Evolutionary conservation across 1,140 invertebrate genomes (phyloP).

Genomic region (Bombus terrestris): DNA sequence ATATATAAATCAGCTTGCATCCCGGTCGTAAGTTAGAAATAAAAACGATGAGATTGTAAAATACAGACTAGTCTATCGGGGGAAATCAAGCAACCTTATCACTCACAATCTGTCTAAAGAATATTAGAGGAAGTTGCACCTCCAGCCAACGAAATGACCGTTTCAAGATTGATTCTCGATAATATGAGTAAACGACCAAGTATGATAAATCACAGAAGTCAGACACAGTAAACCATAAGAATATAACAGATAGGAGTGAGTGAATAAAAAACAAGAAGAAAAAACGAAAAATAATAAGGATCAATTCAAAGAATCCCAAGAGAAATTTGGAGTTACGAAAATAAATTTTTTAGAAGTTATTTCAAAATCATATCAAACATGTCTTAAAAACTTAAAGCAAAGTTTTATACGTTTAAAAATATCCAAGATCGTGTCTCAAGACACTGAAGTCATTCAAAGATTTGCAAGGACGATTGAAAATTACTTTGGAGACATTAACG

Average conservation of each 20-base stretch:
- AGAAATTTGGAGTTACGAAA: not conserved
- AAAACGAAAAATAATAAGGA: not conserved
- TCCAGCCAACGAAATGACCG: not conserved
- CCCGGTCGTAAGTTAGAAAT: slow-evolving; percentile 53
- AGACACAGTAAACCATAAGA: not conserved
- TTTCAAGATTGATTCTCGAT: slow-evolving; percentile 31
- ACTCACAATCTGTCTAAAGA: not conserved
- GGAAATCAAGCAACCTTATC: slow-evolving; percentile 22
- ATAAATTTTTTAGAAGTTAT: not conserved
- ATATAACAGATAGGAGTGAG: not conserved
- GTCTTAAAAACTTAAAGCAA: no score
- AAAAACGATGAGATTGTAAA: slow-evolving; percentile 54
- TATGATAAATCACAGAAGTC: no score
- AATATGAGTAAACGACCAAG: not conserved
- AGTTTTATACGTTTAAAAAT: no score
- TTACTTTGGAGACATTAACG: no score
- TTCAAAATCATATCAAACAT: not conserved
- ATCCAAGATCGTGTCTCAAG: no score
- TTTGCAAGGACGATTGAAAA: not conserved
- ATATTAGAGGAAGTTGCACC: not conserved
- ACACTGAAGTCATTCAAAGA: not conserved
- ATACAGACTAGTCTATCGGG: not conserved
- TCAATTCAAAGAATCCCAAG: not conserved
- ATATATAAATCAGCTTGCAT: slow-evolving; percentile 62
- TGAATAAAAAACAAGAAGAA: not conserved